Base-by-base conservation (phyloP, 1,140 invertebrate genomes). In the Micrasema longulum region DNA sequence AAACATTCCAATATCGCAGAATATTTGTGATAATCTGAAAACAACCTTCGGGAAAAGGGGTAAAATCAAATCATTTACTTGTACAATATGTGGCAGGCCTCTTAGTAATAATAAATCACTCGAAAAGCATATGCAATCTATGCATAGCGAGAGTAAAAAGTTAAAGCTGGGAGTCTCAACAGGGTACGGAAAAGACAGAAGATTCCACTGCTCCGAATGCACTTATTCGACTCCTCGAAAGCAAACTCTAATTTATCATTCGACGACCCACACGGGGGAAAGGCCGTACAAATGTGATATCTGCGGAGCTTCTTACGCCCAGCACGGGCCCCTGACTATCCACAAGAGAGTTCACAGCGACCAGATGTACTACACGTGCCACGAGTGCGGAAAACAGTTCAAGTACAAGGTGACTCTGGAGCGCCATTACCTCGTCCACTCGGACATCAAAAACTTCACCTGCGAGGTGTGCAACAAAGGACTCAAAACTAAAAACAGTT, bases 381-480 rank as follows among this genome's bases (percentile, higher is more conserved):
- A 85, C 18, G 73, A 86, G 41, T 90, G 89, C 79, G 87, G 88
- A 11, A 88, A 89, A 76, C 86, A 87, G 78, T 90, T 89, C 79
- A 87, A 89, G 76, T 80, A 81, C 76, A 80, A 80, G 31, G 80
- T 80, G 55, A 76, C 80, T 38, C 77, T 84, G 18, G 83, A 83
- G 70, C 81, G 79, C 18, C 83, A 85, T 71, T 72, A 79, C 14
- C 66, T 76, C 50, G 84, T 85, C 7, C 84, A 85, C 79, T 77
- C 79, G 75, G 75, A 18, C 72, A 79, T 20, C 77, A 31, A 31
- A 31, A 67, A 81, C 75, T 74, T 60, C 67, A 16, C 82, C 80
- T 76, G 78, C 76, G 45, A 78, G 80, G 52, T 85, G 79, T 74
- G 77, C 79, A 47, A 83, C 81, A 76, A 75, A 69, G 63, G 60